phyloP scores from a whole-genome alignment of 2,888 invertebrate species.

The Deilephila porcellus region DNA sequence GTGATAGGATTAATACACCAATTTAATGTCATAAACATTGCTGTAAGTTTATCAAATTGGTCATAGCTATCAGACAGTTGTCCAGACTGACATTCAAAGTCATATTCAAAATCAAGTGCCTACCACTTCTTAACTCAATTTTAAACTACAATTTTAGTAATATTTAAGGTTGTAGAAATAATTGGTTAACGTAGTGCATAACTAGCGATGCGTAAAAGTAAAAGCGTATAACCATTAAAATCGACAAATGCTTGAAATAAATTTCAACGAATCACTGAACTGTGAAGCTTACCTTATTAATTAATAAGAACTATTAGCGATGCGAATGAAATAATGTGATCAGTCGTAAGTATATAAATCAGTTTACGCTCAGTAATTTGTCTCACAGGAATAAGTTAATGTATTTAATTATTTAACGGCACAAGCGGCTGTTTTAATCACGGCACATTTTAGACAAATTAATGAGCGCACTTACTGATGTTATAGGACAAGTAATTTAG shows the following conservation, averaged over 20 bases:
- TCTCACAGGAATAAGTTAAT: constrained; percentile 48
- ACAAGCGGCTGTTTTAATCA: constrained; percentile 49
- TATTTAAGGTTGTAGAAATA: no score
- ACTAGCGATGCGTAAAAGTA: background rate
- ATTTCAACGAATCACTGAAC: constrained; percentile 26
- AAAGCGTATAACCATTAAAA: background rate
- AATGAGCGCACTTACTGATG: constrained; percentile 3
- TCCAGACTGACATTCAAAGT: no score
- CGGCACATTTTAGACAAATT: constrained; percentile 39
- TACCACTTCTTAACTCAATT: no score
- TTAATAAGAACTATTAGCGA: constrained; percentile 22
- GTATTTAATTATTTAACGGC: constrained; percentile 51
- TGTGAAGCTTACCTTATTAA: constrained; percentile 15
- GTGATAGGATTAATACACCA: no score
- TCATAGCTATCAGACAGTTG: no score
- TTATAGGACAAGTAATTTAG: constrained; percentile 1
- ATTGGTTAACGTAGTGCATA: no score
- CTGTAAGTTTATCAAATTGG: no score
- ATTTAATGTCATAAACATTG: no score
- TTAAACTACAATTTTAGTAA: no score
- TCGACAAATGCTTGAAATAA: background rate
- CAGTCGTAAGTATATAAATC: constrained; percentile 41
- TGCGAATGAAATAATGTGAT: constrained; percentile 38
- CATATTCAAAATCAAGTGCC: no score
- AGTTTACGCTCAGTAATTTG: constrained; percentile 47